phyloP scores from a whole-genome alignment of 2,113 vertebrate genomes.

The Otus sunia region DNA sequence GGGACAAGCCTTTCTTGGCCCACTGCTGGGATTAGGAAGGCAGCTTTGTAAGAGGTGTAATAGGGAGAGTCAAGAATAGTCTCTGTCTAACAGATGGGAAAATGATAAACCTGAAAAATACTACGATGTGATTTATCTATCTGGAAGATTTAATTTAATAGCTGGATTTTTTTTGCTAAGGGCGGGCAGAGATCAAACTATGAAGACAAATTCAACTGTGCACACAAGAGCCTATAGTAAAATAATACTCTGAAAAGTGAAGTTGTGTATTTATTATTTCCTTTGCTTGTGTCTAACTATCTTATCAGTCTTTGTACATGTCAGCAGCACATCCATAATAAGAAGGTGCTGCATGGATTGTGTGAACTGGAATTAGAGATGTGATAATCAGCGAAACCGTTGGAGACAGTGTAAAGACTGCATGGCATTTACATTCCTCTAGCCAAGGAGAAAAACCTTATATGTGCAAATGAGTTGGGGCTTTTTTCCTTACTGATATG shows the following conservation, averaged over 20 bases:
- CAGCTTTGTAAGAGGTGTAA: background rate
- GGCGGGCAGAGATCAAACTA: background rate
- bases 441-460: background rate
- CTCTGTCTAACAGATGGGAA: background rate
- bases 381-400: slow-evolving; percentile 61
- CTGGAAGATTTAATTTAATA: background rate
- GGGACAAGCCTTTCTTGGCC: background rate
- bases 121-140: background rate
- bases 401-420: slow-evolving; percentile 38
- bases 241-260: background rate
- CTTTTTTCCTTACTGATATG: background rate
- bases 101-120: background rate
- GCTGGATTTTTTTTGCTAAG: background rate
- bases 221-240: background rate
- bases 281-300: slow-evolving; percentile 37
- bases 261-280: slow-evolving; percentile 22
- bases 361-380: slow-evolving; percentile 53
- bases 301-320: slow-evolving; percentile 65
- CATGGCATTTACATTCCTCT: background rate
- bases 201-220: background rate
- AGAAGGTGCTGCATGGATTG: slow-evolving; percentile 59
- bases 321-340: slow-evolving; percentile 67
- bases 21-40: background rate
- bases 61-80: background rate
- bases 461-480: background rate